Base-by-base conservation (phyloP, 2,888 invertebrate genomes). In the Lasioglossum lativentre region DNA sequence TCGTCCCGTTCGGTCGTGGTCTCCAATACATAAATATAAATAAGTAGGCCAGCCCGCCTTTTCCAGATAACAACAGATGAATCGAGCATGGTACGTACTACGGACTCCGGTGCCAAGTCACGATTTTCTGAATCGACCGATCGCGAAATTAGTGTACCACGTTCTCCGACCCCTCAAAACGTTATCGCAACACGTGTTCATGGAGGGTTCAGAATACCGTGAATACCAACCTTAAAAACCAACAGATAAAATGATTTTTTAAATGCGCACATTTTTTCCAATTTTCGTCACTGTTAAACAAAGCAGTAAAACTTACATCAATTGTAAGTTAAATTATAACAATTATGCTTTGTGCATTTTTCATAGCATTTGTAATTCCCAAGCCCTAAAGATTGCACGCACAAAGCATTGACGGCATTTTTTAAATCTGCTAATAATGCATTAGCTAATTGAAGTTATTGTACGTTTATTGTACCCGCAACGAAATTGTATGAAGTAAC, bases 11-110 rank as follows among this genome's bases (percentile, higher is more conserved):
- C 45, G 34, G 71, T 47, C 77, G 74, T n/a, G 14, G 75, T 79
- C 78, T 79, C 83, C 77, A 80, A 84, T 78, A 70, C 78, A 84
- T 83, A 86, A 84, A 86, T 86, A 84, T 80, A 78, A 84, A 84
- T 84, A 86, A 84, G 77, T 74, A 78, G 84, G 77, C 12, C 85
- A 73, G 38, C 40, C 70, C 52, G 56, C n/a, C 70, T 83, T 56
- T 80, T 86, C 75, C 71, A 77, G 77, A 86, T 84, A 84, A 77
- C 77, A 66, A 40, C 66, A 66, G 70, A 80, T 84, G 84, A 86
- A 86, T 80, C 77, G 56, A 47, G 40, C 74, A 27, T 42, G 68
- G 52, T 52, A 75, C 68, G 47, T 79, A 84, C 75, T 74, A 80
- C 52, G 38, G 30, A 4, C 30, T 14, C 34, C 63, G 8, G 52